Conservation (phyloP, 2,797 vertebrate species). For the Fistularia commersonii region DNA sequence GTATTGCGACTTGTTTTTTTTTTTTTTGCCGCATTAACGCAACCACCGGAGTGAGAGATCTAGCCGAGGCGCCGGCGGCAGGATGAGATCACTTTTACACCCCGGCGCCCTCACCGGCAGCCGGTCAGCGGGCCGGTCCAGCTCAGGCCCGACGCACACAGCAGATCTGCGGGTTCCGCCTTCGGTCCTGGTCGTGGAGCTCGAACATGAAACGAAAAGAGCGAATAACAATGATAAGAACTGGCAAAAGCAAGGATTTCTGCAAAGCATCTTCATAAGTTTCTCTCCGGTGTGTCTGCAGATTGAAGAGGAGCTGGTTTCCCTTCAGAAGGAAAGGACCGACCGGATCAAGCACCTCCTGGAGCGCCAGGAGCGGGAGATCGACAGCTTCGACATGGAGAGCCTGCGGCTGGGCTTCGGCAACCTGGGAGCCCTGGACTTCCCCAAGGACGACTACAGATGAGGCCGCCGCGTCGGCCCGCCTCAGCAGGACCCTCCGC, state of each 20-base stretch:
- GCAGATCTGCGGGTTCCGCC: too few species aligned
- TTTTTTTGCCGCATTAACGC: conserved; percentile 1
- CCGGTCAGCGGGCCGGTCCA: too few species aligned
- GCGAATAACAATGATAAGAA: too few species aligned
- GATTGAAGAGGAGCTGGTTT: conserved; percentile 98
- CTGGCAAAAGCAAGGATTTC: too few species aligned
- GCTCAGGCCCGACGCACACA: too few species aligned
- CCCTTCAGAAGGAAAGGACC: conserved; percentile 97
- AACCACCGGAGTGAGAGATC: not conserved
- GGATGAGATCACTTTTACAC: too few species aligned
- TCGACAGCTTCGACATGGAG: conserved; percentile 94
- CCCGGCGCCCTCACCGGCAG: too few species aligned
- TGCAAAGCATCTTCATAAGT: not conserved
- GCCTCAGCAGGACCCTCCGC: conserved; percentile 72
- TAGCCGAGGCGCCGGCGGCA: not conserved
- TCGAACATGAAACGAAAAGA: too few species aligned
- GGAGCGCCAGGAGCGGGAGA: conserved; percentile 95
- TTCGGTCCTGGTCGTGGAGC: too few species aligned
- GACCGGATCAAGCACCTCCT: conserved; percentile 94
- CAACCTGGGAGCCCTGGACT: conserved; percentile 91
- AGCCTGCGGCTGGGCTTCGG: conserved; percentile 93
- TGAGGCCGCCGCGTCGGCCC: conserved; percentile 75
- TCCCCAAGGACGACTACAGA: conserved; percentile 99
- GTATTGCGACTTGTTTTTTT: conserved; percentile 52
- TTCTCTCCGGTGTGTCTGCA: conserved; percentile 49